A percentile compares a stretch with the other conserved stretches of the same genome.
phyloP scores from a whole-genome alignment of 2,888 invertebrate genomes.

The Malthinus flaveolus region DNA sequence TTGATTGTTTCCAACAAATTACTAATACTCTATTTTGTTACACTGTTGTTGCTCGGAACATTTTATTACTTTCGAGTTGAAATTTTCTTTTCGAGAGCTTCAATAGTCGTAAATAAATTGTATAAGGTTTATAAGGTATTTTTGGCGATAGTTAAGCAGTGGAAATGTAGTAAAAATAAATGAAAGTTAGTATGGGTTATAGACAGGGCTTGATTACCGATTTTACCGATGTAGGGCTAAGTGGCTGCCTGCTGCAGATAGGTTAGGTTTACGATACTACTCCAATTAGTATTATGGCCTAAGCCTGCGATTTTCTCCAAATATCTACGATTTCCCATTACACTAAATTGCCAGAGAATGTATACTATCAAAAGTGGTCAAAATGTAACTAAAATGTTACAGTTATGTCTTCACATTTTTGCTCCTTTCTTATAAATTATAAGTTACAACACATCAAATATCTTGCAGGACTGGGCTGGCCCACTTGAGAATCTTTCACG shows the following conservation, averaged over 20 bases:
- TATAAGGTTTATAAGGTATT: too few relatives aligned
- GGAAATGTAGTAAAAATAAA: slow-evolving; percentile 29
- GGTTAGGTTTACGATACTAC: slow-evolving; percentile 46
- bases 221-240: slow-evolving; percentile 44
- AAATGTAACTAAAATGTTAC: slow-evolving; percentile 12
- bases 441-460: too few relatives aligned
- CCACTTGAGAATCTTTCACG: too few relatives aligned
- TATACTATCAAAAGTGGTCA: slow-evolving; percentile 22
- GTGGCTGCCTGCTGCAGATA: slow-evolving; percentile 46
- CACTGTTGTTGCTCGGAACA: not conserved
- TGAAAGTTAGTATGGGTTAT: slow-evolving; percentile 37
- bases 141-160: too few relatives aligned
- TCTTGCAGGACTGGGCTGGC: too few relatives aligned
- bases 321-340: slow-evolving; percentile 35
- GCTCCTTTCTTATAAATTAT: too few relatives aligned
- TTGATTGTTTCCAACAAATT: slow-evolving; percentile 20
- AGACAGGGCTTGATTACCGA: slow-evolving; percentile 47
- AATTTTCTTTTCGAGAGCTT: too few relatives aligned
- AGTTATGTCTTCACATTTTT: too few relatives aligned
- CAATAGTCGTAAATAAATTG: too few relatives aligned
- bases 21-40: slow-evolving; percentile 7
- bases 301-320: slow-evolving; percentile 34
- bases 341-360: slow-evolving; percentile 31
- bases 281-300: slow-evolving; percentile 48
- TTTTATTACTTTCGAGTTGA: too few relatives aligned